phyloP scores from a whole-genome alignment of 2,113 vertebrate species.

The Notechis scutatus region DNA sequence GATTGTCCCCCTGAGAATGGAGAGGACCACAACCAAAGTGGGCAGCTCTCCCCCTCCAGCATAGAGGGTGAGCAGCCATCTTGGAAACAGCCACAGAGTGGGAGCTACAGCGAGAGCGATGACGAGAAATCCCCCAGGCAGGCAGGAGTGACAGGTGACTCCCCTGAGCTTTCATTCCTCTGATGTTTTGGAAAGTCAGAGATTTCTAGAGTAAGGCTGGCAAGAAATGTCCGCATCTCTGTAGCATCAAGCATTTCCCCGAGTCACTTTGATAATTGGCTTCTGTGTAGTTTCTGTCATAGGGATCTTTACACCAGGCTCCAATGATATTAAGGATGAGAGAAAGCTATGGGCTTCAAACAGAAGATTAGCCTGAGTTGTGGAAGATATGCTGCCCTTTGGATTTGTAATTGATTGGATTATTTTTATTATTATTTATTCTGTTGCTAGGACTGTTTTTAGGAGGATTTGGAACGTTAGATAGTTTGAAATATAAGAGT shows the following conservation, averaged over 20 bases:
- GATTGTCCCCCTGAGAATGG: conserved; percentile 78
- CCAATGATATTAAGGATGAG: neutral
- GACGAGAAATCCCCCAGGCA: conserved; percentile 73
- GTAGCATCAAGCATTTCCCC: neutral
- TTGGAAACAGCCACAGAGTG: conserved; percentile 64
- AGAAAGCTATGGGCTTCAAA: neutral
- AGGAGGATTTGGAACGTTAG: neutral
- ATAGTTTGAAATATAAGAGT: neutral
- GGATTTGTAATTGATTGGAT: neutral
- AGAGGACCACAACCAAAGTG: conserved; percentile 62
- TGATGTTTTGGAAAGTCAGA: conserved; percentile 21
- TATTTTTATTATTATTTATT: neutral
- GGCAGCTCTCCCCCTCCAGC: conserved; percentile 59
- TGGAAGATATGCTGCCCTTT: neutral
- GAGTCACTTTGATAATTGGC: neutral
- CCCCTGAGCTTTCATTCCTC: conserved; percentile 42
- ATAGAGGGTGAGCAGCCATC: conserved; percentile 54
- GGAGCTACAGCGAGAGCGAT: conserved; percentile 69
- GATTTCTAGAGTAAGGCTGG: neutral
- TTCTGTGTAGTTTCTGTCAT: neutral
- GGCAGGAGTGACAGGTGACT: conserved; percentile 76
- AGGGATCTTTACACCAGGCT: neutral
- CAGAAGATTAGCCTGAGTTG: neutral
- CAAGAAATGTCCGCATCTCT: neutral
- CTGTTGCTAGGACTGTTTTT: neutral